A percentile compares a stretch with the other conserved stretches of the same genome.
Evolutionary conservation across 2,113 vertebrate species (phyloP).

Genomic region (Dicaeum eximium): DNA sequence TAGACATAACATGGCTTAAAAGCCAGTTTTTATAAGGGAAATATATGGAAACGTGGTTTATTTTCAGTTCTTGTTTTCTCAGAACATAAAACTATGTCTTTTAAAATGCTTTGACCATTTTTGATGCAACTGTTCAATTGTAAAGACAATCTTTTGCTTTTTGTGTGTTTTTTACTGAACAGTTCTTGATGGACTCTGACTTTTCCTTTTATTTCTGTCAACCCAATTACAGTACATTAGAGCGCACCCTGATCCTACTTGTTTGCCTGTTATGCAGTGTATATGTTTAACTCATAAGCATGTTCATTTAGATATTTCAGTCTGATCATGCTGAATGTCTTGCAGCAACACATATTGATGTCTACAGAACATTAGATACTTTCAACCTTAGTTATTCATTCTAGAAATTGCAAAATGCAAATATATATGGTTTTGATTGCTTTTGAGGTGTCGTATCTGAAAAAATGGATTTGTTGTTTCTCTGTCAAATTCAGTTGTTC

Average conservation of each 20-base stretch:
- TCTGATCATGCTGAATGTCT: conserved; percentile 76
- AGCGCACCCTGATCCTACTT: conserved; percentile 62
- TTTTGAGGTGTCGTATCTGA: not conserved
- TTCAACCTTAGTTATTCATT: conserved; percentile 33
- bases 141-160: conserved; percentile 67
- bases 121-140: conserved; percentile 74
- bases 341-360: conserved; percentile 72
- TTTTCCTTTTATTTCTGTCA: conserved; percentile 86
- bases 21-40: conserved; percentile 56
- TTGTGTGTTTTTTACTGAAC: conserved; percentile 74
- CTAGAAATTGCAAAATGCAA: conserved; percentile 21
- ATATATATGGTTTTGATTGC: not conserved
- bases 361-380: conserved; percentile 60
- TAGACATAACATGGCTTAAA: conserved; percentile 48
- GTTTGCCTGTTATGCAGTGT: conserved; percentile 68
- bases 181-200: conserved; percentile 82
- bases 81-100: conserved; percentile 66
- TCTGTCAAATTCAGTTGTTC: not conserved
- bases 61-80: conserved; percentile 72
- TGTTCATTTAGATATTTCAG: conserved; percentile 81
- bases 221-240: conserved; percentile 74
- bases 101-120: conserved; percentile 72
- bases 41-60: conserved; percentile 58
- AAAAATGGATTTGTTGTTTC: not conserved
- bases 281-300: conserved; percentile 70